Evolutionary conservation across 2,888 invertebrate species (phyloP).

Genomic region (Drosophila rellima): DNA sequence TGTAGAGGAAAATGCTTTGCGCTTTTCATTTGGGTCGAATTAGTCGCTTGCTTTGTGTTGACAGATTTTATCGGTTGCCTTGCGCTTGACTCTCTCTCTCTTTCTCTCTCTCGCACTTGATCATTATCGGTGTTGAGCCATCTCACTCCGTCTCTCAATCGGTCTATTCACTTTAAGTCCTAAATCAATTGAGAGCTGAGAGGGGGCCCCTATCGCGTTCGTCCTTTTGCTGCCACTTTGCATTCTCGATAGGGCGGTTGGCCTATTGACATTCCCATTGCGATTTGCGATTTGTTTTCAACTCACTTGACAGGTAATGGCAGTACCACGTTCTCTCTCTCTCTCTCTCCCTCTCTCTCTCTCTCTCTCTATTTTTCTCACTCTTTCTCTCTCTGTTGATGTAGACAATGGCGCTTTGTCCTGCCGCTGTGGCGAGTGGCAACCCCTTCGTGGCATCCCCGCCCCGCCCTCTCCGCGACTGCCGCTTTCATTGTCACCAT

Average conservation of each 20-base stretch:
- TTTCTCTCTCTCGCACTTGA: constrained; percentile 14
- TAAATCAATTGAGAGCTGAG: constrained; percentile 66
- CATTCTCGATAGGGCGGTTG: constrained; percentile 67
- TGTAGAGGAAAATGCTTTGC: constrained; percentile 21
- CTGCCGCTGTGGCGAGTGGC: constrained; percentile 40
- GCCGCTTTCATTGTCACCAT: constrained; percentile 63
- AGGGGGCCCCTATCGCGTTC: constrained; percentile 53
- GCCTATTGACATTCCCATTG: constrained; percentile 77
- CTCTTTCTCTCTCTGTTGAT: constrained; percentile 10
- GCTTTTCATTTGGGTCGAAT: constrained; percentile 42
- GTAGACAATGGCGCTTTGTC: constrained; percentile 62
- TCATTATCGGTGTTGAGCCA: constrained; percentile 35
- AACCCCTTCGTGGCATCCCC: constrained; percentile 45
- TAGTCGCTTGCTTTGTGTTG: constrained; percentile 42
- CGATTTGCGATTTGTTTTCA: constrained; percentile 79
- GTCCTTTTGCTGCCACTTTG: constrained; percentile 76
- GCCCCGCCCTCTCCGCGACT: constrained; percentile 10
- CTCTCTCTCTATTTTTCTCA: constrained; percentile 2
- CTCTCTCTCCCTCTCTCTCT: constrained; percentile 10
- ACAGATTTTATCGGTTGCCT: constrained; percentile 51
- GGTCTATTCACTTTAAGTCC: constrained; percentile 44
- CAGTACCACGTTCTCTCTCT: constrained; percentile 34
- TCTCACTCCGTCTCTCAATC: background rate
- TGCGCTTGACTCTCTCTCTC: constrained; percentile 11
- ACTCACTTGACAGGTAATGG: constrained; percentile 79